Conservation (phyloP, 2,888 invertebrate genomes). For the Scaptomyza tumidula region DNA sequence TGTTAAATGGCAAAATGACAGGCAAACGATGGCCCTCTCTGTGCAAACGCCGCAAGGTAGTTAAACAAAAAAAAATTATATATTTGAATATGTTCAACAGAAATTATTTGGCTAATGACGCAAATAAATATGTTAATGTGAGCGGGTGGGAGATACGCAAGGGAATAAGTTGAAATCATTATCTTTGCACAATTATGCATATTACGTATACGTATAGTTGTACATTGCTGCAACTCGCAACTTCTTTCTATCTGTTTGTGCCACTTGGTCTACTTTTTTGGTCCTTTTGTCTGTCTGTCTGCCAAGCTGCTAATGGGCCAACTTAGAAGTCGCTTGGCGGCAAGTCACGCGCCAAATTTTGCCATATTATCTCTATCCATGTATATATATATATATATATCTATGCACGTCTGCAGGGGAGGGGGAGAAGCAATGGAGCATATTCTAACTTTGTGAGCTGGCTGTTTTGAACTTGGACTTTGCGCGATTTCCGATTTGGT, state of each 20-base stretch:
- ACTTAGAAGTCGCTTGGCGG: constrained; percentile 48
- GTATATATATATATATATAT: not conserved
- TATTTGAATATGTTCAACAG: too few relatives aligned
- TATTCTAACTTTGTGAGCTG: constrained; percentile 40
- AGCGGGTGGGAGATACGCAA: not conserved
- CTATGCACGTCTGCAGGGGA: too few relatives aligned
- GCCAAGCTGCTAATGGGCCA: constrained; percentile 55
- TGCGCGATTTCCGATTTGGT: constrained; percentile 11
- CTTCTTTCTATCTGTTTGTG: constrained; percentile 6
- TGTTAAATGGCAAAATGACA: constrained; percentile 63
- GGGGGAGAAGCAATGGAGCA: constrained; percentile 4
- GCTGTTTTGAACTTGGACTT: constrained; percentile 45
- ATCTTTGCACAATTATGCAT: not conserved
- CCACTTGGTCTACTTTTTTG: constrained; percentile 25
- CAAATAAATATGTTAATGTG: constrained; percentile 68
- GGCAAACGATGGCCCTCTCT: not conserved
- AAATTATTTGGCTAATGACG: constrained; percentile 55
- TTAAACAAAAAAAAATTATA: too few relatives aligned
- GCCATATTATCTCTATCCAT: constrained; percentile 3
- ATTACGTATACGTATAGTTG: not conserved
- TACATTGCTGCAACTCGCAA: too few relatives aligned
- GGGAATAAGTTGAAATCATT: not conserved
- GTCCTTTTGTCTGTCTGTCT: constrained; percentile 15
- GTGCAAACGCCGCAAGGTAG: constrained; percentile 28
- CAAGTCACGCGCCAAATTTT: constrained; percentile 63